Percentiles rank a stretch among this genome's conserved stretches.
Conservation (phyloP, 2,797 vertebrate species). For the Ceryle rudis region DNA sequence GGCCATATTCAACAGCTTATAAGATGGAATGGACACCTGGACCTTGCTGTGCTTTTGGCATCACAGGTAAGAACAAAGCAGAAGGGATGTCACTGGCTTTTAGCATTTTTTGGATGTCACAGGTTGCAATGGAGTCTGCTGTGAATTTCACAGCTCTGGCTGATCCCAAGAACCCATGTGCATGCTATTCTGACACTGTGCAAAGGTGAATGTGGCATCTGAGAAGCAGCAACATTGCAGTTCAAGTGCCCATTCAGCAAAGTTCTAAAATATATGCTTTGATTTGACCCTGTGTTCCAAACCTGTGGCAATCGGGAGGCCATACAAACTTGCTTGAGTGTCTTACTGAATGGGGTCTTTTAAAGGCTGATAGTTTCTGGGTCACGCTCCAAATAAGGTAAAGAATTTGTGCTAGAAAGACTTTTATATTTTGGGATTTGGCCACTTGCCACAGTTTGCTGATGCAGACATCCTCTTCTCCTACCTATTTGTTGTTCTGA, state of each 20-base stretch:
- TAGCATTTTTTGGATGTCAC: background rate
- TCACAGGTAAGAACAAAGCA: background rate
- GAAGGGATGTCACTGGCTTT: background rate
- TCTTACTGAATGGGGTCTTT: background rate
- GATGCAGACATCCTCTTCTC: background rate
- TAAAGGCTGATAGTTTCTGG: background rate
- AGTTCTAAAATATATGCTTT: background rate
- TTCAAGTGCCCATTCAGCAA: background rate
- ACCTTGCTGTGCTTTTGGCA: background rate
- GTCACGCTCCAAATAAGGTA: background rate
- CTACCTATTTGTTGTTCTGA: background rate
- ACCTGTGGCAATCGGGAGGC: background rate
- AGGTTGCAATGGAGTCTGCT: background rate
- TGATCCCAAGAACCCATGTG: background rate
- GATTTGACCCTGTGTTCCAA: background rate
- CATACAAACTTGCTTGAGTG: background rate
- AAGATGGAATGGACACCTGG: accelerated
- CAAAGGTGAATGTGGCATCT: background rate
- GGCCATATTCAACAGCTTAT: accelerated
- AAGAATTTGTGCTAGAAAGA: background rate
- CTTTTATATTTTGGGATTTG: background rate
- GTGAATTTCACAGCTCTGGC: background rate
- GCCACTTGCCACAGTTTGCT: background rate
- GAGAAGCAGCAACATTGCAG: background rate
- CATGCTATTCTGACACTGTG: background rate